A percentile compares a stretch with the other conserved stretches of the same genome.
These are phyloP conservation scores for zebrafish (Danio rerio) DNA, from an alignment of 2,113 vertebrate species.

Conservation along the genomic window DNA sequence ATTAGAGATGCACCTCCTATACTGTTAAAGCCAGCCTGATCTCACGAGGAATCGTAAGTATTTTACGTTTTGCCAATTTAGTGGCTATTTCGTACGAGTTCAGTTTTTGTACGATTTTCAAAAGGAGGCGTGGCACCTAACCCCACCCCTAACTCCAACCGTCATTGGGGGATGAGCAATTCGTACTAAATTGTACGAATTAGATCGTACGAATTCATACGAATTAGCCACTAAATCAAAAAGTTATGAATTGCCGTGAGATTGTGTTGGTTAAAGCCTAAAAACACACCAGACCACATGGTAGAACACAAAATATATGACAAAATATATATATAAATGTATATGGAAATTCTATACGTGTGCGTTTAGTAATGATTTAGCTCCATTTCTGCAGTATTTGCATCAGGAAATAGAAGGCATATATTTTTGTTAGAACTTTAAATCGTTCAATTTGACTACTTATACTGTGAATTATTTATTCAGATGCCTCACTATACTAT, in stretches of 20 bases:
- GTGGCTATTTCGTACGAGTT: no score
- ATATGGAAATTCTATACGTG: neutral
- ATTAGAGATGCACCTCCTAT: neutral
- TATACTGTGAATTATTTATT: conserved; percentile 33
- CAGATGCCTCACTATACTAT: conserved; percentile 4
- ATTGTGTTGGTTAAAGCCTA: no score
- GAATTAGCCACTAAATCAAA: no score
- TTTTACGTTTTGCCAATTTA: no score
- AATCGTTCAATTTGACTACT: conserved; percentile 9
- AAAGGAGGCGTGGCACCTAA: no score
- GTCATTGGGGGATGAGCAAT: no score
- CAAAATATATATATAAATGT: neutral
- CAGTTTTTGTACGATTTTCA: no score
- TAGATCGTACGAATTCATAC: no score
- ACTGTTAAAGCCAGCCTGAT: conserved; percentile 3
- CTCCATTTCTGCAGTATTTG: conserved; percentile 33
- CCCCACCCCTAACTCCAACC: no score
- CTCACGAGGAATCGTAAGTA: no score
- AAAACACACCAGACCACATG: neutral
- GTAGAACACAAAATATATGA: neutral
- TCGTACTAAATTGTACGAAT: no score
- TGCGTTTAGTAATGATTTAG: neutral
- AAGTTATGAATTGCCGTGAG: no score
- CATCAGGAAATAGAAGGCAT: conserved; percentile 33
- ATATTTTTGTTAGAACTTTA: conserved; percentile 18